A percentile compares a stretch with the other conserved stretches of the same genome.
phyloP scores from a whole-genome alignment of 2,113 vertebrate species.

The Psittacula cyanocephala region DNA sequence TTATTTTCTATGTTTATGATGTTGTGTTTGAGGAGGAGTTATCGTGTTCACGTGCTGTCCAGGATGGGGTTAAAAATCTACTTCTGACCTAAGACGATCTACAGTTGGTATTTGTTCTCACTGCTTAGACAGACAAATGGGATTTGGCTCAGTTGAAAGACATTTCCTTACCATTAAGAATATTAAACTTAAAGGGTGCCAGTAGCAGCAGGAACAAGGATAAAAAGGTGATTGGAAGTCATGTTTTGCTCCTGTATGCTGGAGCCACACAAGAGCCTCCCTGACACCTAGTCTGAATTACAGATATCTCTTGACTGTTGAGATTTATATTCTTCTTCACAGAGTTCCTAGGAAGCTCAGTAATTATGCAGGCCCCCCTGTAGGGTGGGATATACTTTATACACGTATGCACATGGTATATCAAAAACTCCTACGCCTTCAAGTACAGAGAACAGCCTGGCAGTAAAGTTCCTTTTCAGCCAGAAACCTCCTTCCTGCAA shows the following conservation, averaged over 20 bases:
- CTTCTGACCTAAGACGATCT: not conserved
- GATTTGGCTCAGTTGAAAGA: slow-evolving; percentile 3
- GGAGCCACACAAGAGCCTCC: not conserved
- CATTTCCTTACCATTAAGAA: slow-evolving; percentile 14
- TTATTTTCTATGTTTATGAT: not conserved
- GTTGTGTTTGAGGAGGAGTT: not conserved
- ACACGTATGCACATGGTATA: not conserved
- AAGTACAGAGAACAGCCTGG: not conserved
- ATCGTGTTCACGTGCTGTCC: not conserved
- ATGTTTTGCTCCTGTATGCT: not conserved
- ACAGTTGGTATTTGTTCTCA: slow-evolving; percentile 19
- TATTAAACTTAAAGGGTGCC: not conserved
- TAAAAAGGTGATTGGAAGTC: slow-evolving; percentile 11
- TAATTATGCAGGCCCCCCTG: not conserved
- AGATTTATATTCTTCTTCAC: slow-evolving; percentile 1
- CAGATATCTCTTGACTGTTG: not conserved
- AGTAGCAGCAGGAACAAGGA: not conserved
- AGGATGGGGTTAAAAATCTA: slow-evolving; percentile 15
- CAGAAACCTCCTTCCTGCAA: not conserved
- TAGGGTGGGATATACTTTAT: not conserved
- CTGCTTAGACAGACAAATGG: not conserved
- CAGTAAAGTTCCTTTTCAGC: not conserved
- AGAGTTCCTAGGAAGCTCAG: not conserved
- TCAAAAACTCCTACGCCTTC: fast-evolving
- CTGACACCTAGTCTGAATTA: slow-evolving; percentile 24